Base-by-base conservation (phyloP, 2,888 invertebrate genomes). In the Chymomyza fuscimana region DNA sequence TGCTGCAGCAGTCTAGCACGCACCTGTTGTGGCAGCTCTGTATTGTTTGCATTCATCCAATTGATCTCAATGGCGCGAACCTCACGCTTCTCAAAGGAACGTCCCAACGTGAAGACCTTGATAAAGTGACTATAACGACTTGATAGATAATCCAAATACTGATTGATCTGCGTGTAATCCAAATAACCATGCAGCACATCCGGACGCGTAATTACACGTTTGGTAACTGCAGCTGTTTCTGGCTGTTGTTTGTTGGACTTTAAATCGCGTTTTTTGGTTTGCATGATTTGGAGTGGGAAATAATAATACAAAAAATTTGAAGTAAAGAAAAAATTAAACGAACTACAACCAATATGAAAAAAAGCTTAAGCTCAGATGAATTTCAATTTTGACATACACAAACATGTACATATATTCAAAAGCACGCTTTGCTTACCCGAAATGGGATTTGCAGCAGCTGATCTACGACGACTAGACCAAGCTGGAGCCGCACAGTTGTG, bases 21-120 rank as follows among this genome's bases (percentile, higher is more conserved):
- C 9, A 72, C 54, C 19, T 78, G 73, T 9, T 74, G 32, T 2
- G 81, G 61, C 1, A 81, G 62, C 62, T 80, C 80, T 4, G 66
- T 36, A 66, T 90, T 89, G 4, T 79, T 70, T 2, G 79, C 66
- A 67, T 87, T 88, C 64, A 83, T 80, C 88, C 90, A 91, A 77
- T 91, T 90, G 64, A 91, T 91, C 75, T 91, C 89, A 61, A 92
- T 76, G 4, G 86, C 91, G 0, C 88, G 79, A 36, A 92, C 70
- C 12, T 82, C 76, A 2, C 92, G 89, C 40, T 81, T 82, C 73
- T 92, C 92, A 59, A 89, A 89, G 1, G 91, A 88, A 3, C 71
- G 69, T 3, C 92, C 92, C 64, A 92, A 80, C n/a, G 81, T 86
- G 29, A 87, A 82, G 19, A 90, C 79, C 36, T 80, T 86, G 2